Percentiles rank a stretch among this genome's conserved stretches.
These are phyloP conservation scores for Carollia perspicillata DNA, from an alignment of 2,113 vertebrate species.

Conservation along the genomic window DNA sequence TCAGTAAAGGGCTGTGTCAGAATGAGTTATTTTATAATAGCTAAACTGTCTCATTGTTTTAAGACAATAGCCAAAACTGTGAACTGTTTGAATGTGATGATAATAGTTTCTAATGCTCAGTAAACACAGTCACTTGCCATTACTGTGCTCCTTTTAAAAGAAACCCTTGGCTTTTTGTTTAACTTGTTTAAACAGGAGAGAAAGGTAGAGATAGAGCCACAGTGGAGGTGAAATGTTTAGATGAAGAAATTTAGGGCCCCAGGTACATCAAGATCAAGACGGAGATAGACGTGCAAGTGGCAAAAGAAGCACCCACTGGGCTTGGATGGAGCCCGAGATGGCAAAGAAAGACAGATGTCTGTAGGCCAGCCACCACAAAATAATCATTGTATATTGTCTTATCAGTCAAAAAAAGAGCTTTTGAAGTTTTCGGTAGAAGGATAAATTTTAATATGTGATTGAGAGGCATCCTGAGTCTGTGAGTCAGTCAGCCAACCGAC, in stretches of 20 bases:
- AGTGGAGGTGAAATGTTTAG: not conserved
- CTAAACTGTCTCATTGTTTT: conserved; percentile 48
- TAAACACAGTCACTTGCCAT: conserved; percentile 51
- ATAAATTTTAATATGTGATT: not conserved
- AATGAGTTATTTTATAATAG: conserved; percentile 11
- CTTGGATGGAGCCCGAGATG: not conserved
- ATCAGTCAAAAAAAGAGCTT: not conserved
- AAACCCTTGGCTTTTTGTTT: conserved; percentile 39
- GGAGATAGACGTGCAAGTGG: not conserved
- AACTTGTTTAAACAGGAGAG: conserved; percentile 40
- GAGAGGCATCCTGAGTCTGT: not conserved
- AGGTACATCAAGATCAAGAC: not conserved
- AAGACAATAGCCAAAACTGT: conserved; percentile 48
- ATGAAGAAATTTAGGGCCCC: not conserved
- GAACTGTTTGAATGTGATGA: conserved; percentile 32
- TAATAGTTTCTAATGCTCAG: conserved; percentile 51
- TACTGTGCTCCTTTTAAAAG: conserved; percentile 45
- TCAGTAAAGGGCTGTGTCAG: not conserved
- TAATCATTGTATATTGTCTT: not conserved
- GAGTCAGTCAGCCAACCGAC: not conserved
- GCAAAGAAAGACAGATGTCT: not conserved
- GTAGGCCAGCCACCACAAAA: not conserved
- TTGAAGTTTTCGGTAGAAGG: not conserved
- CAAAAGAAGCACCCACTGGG: not conserved
- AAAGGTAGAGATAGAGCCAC: not conserved